Base-by-base conservation (phyloP, 2,888 invertebrate species). In the Xanthia togata region DNA sequence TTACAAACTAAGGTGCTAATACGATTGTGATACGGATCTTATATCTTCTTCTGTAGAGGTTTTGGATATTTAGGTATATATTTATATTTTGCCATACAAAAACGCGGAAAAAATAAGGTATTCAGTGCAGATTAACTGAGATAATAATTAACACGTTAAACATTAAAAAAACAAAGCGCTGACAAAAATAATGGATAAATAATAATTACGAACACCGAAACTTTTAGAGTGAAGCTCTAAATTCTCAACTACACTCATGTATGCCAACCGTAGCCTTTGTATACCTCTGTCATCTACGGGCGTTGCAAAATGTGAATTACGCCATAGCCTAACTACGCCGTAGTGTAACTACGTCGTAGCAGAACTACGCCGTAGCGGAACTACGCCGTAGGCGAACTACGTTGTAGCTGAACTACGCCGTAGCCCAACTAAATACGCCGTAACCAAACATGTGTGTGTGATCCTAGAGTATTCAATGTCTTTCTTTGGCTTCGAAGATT, bases 331-430 rank as follows among this genome's bases (percentile, higher is more conserved):
- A 38, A n/a, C 23, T 62, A 62, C 1, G 23, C 8, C 23, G 4
- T 41, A 63, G 11, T 0, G 0, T 0, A 17, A 11, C n/a, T 26
- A 44, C 26, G 26, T 6, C 6, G 26, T 26, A 26, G 26, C 20
- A 0, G 0, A 11, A 20, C 41, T 64, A 41, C 9, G 9, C 1
- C n/a, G 2, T 23, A 38, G 9, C 1, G 3, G 0, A 26, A 17
- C 17, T 63, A n/a, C 9, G 63, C n/a, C 9, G 9, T 20, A 50
- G 2, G 2, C 0, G 20, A 17, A 8, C 50, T 38, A 62, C 0
- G 4, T 3, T 8, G 8, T n/a, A 63, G n/a, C 1, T 0, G 1
- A 9, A 17, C n/a, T 26, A 44, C 41, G 63, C 38, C 14, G 38
- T 47, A 47, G 47, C 47, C 17, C 47, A 17, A 47, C 47, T 47